Base-by-base conservation (phyloP, 2,113 vertebrate species). In the Austrofundulus limnaeus region DNA sequence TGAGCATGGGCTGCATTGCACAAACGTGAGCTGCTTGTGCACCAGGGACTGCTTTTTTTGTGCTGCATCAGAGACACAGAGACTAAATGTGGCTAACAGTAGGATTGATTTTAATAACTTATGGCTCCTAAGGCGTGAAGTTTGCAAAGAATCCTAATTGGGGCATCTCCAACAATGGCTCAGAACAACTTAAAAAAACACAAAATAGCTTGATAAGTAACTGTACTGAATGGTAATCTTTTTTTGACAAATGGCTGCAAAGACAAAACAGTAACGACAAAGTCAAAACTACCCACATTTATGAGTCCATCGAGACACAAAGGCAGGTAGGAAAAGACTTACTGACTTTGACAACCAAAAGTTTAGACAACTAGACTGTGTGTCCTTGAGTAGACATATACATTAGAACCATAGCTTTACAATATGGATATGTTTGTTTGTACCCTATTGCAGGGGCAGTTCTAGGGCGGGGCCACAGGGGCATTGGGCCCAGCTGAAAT, bases 11-110 rank as follows among this genome's bases (percentile, higher is more conserved):
- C 42, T 45, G 42, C 42, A 45, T 2, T 45, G 42, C 42, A 10
- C 42, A 45, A 45, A 45, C 42, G 17, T n/a, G 16, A n/a, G 42
- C 42, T n/a, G 5, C 17, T 45, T n/a, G 42, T 45, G 42, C 42
- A 45, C 17, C 8, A 15, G 42, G 42, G 17, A 45, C 8, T 45
- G 1, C 42, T 42, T 5, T 16, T 42, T 15, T 45, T n/a, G 42
- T 45, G 42, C n/a, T n/a, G 42, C 42, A 45, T 45, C n/a, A n/a
- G n/a, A n/a, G n/a, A n/a, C n/a, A n/a, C 42, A 45, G 42, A 45
- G 42, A 17, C 42, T 45, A 45, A 45, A 45, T 19, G 42, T 45
- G 42, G 42, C 16, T 45, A 45, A 45, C 42, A n/a, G 42, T 45
- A 1, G 5, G 17, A 45, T 45, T 45, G 42, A 45, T 45, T 45